A percentile compares a stretch with the other conserved stretches of the same genome.
phyloP scores from a whole-genome alignment of 2,113 vertebrate species.

The Centropristis striata region DNA sequence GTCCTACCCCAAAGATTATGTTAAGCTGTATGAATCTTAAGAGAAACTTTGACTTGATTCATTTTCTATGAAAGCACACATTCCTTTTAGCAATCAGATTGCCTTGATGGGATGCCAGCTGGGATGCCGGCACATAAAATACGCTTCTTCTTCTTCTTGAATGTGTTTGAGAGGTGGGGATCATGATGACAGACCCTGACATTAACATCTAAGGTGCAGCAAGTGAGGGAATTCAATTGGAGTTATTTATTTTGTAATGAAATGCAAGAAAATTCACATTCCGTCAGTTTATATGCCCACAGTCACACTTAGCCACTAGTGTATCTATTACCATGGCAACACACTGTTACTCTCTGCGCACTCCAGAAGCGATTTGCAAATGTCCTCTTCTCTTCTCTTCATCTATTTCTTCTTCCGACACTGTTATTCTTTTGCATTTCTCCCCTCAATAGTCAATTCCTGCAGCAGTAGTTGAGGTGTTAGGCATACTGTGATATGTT shows the following conservation, averaged over 20 bases:
- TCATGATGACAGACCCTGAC: constrained; percentile 40
- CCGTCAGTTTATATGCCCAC: constrained; percentile 57
- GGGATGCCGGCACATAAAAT: constrained; percentile 29
- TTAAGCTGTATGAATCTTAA: constrained; percentile 45
- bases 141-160: constrained; percentile 33
- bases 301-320: constrained; percentile 43
- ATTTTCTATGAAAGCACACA: constrained; percentile 53
- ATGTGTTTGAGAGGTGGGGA: constrained; percentile 37
- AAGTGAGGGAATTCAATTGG: constrained; percentile 46
- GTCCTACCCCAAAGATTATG: constrained; percentile 38
- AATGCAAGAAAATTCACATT: constrained; percentile 37
- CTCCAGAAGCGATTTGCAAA: constrained; percentile 62
- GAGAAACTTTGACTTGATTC: constrained; percentile 58
- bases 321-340: constrained; percentile 79
- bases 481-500: background rate
- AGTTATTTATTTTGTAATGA: constrained; percentile 49
- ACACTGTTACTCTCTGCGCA: constrained; percentile 24
- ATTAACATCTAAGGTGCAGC: constrained; percentile 41
- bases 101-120: constrained; percentile 31
- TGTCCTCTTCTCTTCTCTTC: constrained; percentile 26
- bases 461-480: constrained; percentile 28
- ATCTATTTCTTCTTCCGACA: constrained; percentile 47
- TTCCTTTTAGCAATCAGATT: constrained; percentile 52
- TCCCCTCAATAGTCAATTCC: constrained; percentile 12
- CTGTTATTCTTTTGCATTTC: constrained; percentile 37